Base-by-base conservation (phyloP, 2,797 vertebrate species). In the Siniperca obscura region DNA sequence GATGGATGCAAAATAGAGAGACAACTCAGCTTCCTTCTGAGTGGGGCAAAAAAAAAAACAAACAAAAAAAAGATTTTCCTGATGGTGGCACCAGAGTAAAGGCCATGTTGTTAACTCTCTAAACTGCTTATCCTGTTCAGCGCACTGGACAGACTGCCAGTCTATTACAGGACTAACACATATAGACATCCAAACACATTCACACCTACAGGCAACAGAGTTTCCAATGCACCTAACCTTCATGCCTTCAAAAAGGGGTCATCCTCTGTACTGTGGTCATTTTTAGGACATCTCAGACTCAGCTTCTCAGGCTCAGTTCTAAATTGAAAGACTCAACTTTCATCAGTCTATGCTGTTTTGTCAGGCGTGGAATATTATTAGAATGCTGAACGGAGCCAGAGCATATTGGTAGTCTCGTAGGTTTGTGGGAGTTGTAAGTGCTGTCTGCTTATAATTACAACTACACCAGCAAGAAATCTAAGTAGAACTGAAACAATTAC, bases 71-170 rank as follows among this genome's bases (percentile, higher is more conserved):
- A 52, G 25, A 76, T 67, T 56, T 25, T n/a, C 53, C 5, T 56
- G 53, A 56, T 27, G n/a, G 53, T 25, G 53, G n/a, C 53, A 56
- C 11, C 53, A 55, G 52, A 55, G n/a, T 25, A 56, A 56, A 56
- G n/a, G 53, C n/a, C 12, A n/a, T 69, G 48, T 9, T 38, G 48
- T 59, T 56, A 13, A n/a, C 53, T 27, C n/a, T 56, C 22, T 76
- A 72, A 72, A 67, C 30, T 34, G 48, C 44, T 53, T 66, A 42
- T 60, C 25, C 7, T 56, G 22, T 12, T 55, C n/a, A 55, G 70
- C 57, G 16, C 19, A 56, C 21, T 27, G 10, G 13, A 13, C 61
- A 5, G 21, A 7, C 25, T 8, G 67, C 11, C 50, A 19, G 27
- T 36, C 73, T 53, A 59, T 42, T 21, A 59, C 42, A 48, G n/a